Conservation (phyloP, 2,888 invertebrate genomes). For the Drosophila subquinaria region DNA sequence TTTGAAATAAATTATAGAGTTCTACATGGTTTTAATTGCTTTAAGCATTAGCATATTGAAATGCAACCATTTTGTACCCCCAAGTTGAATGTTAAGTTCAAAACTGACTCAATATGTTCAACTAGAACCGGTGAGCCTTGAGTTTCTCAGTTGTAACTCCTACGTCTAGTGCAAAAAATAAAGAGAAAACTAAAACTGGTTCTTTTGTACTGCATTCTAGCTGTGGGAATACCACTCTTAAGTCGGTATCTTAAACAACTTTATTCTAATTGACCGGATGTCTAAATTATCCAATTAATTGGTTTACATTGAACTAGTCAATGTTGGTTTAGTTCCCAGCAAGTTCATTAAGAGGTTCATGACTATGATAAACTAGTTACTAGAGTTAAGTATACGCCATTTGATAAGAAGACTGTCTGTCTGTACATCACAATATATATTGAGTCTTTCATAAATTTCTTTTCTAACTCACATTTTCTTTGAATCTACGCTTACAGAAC, state of each 20-base stretch:
- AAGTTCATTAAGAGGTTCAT: conserved; percentile 7
- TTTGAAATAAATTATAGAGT: conserved; percentile 4
- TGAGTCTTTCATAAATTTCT: too few species aligned
- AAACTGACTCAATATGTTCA: conserved; percentile 43
- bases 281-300: conserved; percentile 23
- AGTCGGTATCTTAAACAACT: conserved; percentile 21
- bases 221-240: conserved; percentile 23
- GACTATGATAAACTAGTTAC: background rate
- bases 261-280: conserved; percentile 37
- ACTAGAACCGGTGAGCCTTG: conserved; percentile 64
- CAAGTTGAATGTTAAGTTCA: conserved; percentile 67
- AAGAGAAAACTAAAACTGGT: conserved; percentile 37
- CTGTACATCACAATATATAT: too few species aligned
- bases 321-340: conserved; percentile 20
- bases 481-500: conserved; percentile 88
- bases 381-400: too few species aligned
- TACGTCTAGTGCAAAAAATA: conserved; percentile 35
- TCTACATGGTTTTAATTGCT: conserved; percentile 22
- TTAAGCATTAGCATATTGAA: conserved; percentile 34
- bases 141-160: conserved; percentile 47
- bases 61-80: conserved; percentile 18
- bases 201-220: conserved; percentile 30
- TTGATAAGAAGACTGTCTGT: too few species aligned
- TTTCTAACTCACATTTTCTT: background rate
- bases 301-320: conserved; percentile 1